Percentiles rank a stretch among this genome's conserved stretches.
phyloP scores from a whole-genome alignment of 2,113 vertebrate species.

The Actinemys pallida region DNA sequence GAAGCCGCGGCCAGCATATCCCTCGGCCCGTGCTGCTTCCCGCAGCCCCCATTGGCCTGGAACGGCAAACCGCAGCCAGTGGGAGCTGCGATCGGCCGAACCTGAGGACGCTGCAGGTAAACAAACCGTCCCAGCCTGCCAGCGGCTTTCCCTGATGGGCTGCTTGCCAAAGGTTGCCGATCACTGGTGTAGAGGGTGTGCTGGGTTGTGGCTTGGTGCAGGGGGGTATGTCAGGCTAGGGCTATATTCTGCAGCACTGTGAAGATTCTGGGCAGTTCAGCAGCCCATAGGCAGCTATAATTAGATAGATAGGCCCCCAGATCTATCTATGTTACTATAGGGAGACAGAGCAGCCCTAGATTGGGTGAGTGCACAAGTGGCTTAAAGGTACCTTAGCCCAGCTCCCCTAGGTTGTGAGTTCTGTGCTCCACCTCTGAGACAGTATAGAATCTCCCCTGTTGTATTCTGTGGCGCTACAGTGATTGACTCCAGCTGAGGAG shows the following conservation, averaged over 20 bases:
- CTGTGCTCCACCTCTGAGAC: neutral
- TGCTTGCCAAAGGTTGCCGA: too few species aligned
- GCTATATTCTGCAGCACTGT: rapidly evolving
- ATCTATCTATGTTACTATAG: neutral
- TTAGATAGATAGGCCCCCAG: neutral
- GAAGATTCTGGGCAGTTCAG: rapidly evolving
- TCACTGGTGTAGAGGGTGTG: neutral
- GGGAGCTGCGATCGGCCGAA: too few species aligned
- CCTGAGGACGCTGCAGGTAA: too few species aligned
- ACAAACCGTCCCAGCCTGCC: too few species aligned
- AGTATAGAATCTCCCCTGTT: neutral
- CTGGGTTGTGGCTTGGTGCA: neutral
- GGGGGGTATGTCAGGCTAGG: neutral
- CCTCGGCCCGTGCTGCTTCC: too few species aligned
- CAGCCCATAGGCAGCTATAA: neutral
- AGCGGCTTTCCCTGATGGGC: too few species aligned
- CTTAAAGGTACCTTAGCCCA: neutral
- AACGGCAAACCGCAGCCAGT: too few species aligned
- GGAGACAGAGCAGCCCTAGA: neutral
- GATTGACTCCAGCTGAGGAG: neutral
- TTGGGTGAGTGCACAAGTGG: neutral
- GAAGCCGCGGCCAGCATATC: too few species aligned
- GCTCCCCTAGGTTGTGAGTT: neutral
- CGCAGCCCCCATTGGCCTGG: too few species aligned
- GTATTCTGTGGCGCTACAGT: neutral